Evolutionary conservation across 2,888 invertebrate genomes (phyloP).

Genomic region (Oasisia sp.): DNA sequence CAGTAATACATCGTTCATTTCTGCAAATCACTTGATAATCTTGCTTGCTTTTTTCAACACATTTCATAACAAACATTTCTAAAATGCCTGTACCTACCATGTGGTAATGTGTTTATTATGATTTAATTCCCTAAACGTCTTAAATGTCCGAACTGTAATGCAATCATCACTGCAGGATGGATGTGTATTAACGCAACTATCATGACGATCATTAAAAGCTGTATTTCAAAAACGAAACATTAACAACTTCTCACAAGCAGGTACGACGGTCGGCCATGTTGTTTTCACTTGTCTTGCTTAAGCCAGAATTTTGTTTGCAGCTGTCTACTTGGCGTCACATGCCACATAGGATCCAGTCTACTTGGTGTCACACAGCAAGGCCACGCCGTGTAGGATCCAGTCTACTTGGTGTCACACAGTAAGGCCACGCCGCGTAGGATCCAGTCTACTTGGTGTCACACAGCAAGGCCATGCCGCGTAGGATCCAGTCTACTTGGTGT

Average conservation of each 20-base stretch:
- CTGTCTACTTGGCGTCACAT: too few species aligned
- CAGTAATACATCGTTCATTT: neutral
- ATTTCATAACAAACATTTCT: neutral
- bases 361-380: too few species aligned
- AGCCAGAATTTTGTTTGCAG: neutral
- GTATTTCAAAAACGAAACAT: neutral
- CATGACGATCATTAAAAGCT: neutral
- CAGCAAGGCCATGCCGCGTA: too few species aligned
- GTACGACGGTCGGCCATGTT: neutral
- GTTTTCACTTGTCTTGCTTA: neutral
- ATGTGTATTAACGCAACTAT: neutral
- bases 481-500: too few species aligned
- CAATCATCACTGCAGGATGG: neutral
- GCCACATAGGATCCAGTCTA: too few species aligned
- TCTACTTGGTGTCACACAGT: constrained; percentile 96
- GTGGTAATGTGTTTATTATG: neutral
- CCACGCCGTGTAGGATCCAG: too few species aligned
- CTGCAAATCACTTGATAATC: neutral
- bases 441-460: too few species aligned
- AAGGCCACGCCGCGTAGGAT: constrained; percentile 92
- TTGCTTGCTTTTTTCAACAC: neutral
- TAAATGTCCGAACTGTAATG: neutral
- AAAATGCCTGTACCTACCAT: neutral
- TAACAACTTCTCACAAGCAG: neutral
- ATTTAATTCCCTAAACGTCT: neutral